Percentiles rank a stretch among this genome's conserved stretches.
phyloP scores from a whole-genome alignment of 2,113 vertebrate genomes.

The Pipra filicauda region DNA sequence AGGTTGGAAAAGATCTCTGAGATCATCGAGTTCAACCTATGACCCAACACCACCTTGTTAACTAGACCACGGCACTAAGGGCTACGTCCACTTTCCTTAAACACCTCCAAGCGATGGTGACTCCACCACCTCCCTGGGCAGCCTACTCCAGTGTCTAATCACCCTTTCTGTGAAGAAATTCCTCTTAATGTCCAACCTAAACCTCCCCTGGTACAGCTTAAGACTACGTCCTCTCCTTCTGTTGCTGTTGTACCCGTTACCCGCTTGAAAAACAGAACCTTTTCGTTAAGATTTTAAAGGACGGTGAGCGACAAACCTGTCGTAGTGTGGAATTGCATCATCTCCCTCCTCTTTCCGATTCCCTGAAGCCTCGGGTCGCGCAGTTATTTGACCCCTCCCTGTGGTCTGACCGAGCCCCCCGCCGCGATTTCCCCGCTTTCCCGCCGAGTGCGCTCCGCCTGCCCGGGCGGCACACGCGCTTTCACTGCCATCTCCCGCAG shows the following conservation, averaged over 20 bases:
- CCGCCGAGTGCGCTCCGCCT: background rate
- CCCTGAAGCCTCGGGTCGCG: rapidly evolving
- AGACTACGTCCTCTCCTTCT: background rate
- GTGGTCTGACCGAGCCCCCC: rapidly evolving
- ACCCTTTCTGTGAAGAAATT: background rate
- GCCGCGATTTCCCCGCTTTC: background rate
- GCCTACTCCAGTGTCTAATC: background rate
- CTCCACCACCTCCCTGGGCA: background rate
- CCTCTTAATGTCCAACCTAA: background rate
- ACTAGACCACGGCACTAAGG: rapidly evolving
- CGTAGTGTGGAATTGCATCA: rapidly evolving
- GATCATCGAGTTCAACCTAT: too few species aligned
- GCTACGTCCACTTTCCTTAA: background rate
- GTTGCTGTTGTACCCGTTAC: rapidly evolving
- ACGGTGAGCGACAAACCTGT: too few species aligned
- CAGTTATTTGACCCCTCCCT: background rate
- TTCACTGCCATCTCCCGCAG: background rate
- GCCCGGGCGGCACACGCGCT: background rate
- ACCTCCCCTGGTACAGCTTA: too few species aligned
- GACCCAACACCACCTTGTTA: background rate
- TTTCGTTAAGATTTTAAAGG: background rate
- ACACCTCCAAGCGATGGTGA: background rate
- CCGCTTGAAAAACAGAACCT: background rate
- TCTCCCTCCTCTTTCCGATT: background rate
- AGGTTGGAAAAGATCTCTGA: background rate